phyloP scores from a whole-genome alignment of 2,113 vertebrate genomes.

The Calonectris borealis region DNA sequence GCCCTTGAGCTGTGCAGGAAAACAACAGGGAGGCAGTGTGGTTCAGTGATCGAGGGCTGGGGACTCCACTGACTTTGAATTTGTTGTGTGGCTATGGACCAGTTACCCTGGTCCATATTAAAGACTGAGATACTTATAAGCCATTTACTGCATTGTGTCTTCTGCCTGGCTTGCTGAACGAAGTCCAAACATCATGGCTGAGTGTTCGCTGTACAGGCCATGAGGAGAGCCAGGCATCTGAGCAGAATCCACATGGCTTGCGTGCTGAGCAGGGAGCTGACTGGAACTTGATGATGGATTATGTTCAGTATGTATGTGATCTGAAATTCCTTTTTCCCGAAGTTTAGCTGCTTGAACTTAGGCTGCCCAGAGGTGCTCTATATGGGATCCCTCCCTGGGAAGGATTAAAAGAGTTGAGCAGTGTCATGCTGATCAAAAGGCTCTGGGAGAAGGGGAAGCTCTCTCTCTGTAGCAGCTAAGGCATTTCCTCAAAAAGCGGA shows the following conservation, averaged over 20 bases:
- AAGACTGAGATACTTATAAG: not conserved
- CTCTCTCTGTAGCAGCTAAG: not conserved
- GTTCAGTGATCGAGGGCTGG: fast-evolving
- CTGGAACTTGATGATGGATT: not conserved
- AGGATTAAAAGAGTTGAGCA: not conserved
- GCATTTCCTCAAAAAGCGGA: not conserved
- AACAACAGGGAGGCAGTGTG: not conserved
- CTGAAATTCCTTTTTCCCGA: not conserved
- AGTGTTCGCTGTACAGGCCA: not conserved
- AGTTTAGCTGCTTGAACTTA: not conserved
- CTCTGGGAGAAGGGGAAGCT: not conserved
- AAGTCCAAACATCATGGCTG: not conserved
- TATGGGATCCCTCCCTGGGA: not conserved
- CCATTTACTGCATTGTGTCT: not conserved
- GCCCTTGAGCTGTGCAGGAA: not conserved
- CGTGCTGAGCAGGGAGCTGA: not conserved
- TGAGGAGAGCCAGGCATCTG: not conserved
- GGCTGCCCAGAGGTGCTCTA: not conserved
- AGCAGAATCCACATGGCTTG: not conserved
- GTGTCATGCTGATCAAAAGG: not conserved
- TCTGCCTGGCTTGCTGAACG: not conserved
- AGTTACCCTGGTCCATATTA: not conserved
- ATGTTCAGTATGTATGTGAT: not conserved
- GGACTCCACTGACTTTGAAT: not conserved
- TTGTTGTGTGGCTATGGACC: not conserved